These are phyloP conservation scores for Bradypodion pumilum DNA, from an alignment of 2,797 vertebrate genomes.

Conservation along the genomic window DNA sequence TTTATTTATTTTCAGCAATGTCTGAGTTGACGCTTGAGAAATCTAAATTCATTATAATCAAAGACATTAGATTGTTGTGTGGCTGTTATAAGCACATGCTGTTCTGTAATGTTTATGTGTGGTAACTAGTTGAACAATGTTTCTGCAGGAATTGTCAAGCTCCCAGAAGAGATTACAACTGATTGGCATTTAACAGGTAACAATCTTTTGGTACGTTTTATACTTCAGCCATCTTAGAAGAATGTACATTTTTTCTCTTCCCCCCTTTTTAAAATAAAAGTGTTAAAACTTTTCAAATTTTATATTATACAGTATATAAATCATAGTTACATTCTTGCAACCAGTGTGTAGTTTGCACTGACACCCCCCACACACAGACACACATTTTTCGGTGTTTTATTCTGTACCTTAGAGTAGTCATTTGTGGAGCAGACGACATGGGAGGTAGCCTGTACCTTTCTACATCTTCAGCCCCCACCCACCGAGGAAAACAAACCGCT, in stretches of 20 bases:
- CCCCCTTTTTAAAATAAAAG: background rate
- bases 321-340: background rate
- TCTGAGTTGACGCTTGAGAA: background rate
- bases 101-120: conserved; percentile 25
- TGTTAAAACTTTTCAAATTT: background rate
- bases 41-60: conserved; percentile 17
- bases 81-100: background rate
- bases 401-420: background rate
- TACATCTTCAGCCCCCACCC: no score
- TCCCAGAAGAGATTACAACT: conserved; percentile 46
- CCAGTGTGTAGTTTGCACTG: background rate
- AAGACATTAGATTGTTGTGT: background rate
- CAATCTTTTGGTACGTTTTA: background rate
- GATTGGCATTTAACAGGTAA: conserved; percentile 58
- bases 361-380: no score
- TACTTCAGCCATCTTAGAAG: background rate
- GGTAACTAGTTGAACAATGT: conserved; percentile 49
- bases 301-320: background rate
- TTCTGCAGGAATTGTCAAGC: conserved; percentile 58
- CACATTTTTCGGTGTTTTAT: background rate
- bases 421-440: background rate
- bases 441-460: background rate
- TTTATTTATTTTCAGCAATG: conserved; percentile 8
- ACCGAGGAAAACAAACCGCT: no score
- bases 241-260: background rate